These are phyloP conservation scores for Pangasius mekongensis DNA, from an alignment of 2,797 vertebrate genomes.

Conservation along the genomic window DNA sequence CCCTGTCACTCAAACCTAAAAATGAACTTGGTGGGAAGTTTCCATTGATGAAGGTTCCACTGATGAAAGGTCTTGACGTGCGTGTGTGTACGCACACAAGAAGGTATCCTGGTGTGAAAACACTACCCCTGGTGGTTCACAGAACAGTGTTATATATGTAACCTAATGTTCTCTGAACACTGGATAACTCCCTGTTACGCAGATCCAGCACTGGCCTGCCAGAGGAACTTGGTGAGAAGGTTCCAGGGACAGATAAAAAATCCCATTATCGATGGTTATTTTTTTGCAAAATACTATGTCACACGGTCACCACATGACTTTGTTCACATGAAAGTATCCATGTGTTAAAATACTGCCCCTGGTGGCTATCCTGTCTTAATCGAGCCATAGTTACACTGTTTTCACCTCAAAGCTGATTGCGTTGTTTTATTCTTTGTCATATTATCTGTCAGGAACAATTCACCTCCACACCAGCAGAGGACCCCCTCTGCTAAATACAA, in stretches of 20 bases:
- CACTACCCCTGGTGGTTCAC: not conserved
- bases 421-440: not conserved
- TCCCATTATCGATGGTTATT: no score
- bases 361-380: not conserved
- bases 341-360: not conserved
- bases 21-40: not conserved
- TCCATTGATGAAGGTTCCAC: not conserved
- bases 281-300: not conserved
- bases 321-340: not conserved
- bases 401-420: not conserved
- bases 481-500: not conserved
- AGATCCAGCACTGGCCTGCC: not conserved
- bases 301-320: not conserved
- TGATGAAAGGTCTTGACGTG: not conserved
- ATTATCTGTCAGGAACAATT: not conserved
- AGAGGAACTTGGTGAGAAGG: not conserved
- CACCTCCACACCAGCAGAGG: not conserved
- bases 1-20: not conserved
- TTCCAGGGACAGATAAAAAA: not conserved
- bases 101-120: not conserved
- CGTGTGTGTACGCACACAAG: not conserved
- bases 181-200: not conserved
- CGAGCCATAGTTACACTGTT: not conserved
- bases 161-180: not conserved
- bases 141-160: not conserved